These are phyloP conservation scores for Cotesia vestalis DNA, from an alignment of 1,140 invertebrate species.

Conservation along the genomic window DNA sequence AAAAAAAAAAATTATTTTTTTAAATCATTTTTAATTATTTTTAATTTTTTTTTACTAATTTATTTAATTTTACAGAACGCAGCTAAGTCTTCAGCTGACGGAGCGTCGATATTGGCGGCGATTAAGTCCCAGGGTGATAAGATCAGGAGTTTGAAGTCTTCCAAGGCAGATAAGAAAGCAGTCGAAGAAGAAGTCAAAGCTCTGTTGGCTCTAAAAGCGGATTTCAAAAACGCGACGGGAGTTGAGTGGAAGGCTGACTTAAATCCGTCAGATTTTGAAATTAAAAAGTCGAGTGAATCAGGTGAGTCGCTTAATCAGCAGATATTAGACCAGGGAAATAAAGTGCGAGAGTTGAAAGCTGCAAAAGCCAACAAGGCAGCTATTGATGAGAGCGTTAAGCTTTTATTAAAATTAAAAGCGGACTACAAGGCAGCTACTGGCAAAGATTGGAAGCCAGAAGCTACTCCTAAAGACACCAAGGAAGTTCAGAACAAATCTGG, in stretches of 20 bases:
- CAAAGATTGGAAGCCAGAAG: conserved; percentile 52
- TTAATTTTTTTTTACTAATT: too few relatives aligned
- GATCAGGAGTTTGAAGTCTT: conserved; percentile 73
- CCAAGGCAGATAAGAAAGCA: conserved; percentile 70
- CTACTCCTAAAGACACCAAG: conserved; percentile 55
- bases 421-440: conserved; percentile 82
- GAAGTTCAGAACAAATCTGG: conserved; percentile 45
- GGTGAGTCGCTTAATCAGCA: background rate
- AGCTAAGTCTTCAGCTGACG: background rate
- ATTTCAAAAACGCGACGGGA: conserved; percentile 72
- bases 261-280: conserved; percentile 37
- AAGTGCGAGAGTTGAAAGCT: conserved; percentile 62
- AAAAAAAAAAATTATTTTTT: too few relatives aligned
- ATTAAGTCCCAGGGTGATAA: conserved; percentile 72
- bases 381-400: conserved; percentile 46
- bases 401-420: conserved; percentile 78
- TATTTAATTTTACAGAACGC: too few relatives aligned
- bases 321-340: conserved; percentile 45
- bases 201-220: conserved; percentile 72
- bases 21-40: too few relatives aligned
- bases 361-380: conserved; percentile 59
- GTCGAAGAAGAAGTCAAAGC: conserved; percentile 72
- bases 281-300: conserved; percentile 2
- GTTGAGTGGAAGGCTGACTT: conserved; percentile 70
- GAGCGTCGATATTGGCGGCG: conserved; percentile 15